Evolutionary conservation across 2,888 invertebrate species (phyloP), one percentile per base, ranked within the genome.

Genomic region (Meghimatium bilineatum): DNA sequence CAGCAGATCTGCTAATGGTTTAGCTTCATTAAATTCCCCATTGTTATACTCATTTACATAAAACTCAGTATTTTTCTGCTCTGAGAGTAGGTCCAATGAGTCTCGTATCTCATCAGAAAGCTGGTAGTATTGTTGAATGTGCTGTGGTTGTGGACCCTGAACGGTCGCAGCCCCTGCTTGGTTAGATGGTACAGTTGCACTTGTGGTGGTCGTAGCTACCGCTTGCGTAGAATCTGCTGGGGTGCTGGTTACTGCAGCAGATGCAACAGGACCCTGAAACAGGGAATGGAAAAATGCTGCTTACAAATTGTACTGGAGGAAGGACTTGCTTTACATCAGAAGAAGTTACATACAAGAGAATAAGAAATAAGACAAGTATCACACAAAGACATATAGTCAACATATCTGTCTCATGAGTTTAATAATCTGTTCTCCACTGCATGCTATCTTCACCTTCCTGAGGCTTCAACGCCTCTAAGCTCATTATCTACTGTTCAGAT

Each of bases 1-100:
- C 32, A 86, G 80, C 49, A 86, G 36, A 63, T 86, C 86, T 6
- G 86, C 86, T n/a, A 85, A n/a, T 17, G 86, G 86, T 60, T 86
- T 86, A 14, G 82, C 84, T 78, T 86, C 86, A 69, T 83, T 85
- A 69, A 81, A 86, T 60, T 86, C 78, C 83, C 78, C 83, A 29
- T 72, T 74, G 38, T 85, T 82, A 60, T 81, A 86, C 80, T 86
- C 86, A 36, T 78, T 78, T 20, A 75, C 78, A 60, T 84, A 86
- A 75, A 83, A 86, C 74, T 86, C 85, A 12, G 67, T 44, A 32
- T 69, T 80, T 32, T 86, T 86, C 79, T 81, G 86, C 44, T 86
- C 85, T 0, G 85, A 52, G 12, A 86, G 85, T 1, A 86, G 71
- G 78, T 86, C 86, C 32, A 85, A 71, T 26, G 83, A 83, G 29